Conservation (phyloP, 1,140 invertebrate genomes). For the Bombus polaris region DNA sequence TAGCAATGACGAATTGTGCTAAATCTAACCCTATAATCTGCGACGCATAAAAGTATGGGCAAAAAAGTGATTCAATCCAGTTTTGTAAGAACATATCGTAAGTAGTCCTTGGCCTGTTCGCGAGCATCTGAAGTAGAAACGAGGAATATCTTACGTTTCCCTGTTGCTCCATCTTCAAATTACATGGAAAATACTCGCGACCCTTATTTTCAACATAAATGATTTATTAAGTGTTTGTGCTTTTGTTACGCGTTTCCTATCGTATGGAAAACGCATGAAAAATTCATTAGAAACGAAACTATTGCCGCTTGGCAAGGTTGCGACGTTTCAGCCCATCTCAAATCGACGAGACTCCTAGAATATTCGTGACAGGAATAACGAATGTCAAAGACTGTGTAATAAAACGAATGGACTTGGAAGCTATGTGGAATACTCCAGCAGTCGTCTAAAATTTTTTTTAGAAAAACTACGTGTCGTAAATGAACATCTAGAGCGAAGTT, state of each 20-base stretch:
- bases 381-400: not conserved
- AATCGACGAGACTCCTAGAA: conserved; percentile 6
- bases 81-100: conserved; percentile 45
- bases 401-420: not conserved
- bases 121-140: conserved; percentile 17
- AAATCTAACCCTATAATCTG: not conserved
- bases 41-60: conserved; percentile 4
- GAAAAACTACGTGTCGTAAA: not conserved
- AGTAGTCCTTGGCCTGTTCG: conserved; percentile 38
- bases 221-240: not conserved
- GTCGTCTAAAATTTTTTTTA: not conserved
- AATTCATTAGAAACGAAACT: conserved; percentile 37
- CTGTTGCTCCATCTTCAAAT: not conserved
- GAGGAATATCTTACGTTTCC: not conserved
- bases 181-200: not conserved
- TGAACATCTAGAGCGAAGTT: not conserved
- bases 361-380: conserved; percentile 1
- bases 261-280: conserved; percentile 8
- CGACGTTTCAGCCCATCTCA: not conserved
- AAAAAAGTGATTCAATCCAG: conserved; percentile 43
- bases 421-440: no score
- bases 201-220: not conserved
- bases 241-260: not conserved
- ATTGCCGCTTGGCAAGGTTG: not conserved
- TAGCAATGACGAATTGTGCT: conserved; percentile 1